Evolutionary conservation across 2,797 vertebrate species (phyloP), one percentile per base, ranked within the genome.

Genomic region (Microctenopoma lineatum): DNA sequence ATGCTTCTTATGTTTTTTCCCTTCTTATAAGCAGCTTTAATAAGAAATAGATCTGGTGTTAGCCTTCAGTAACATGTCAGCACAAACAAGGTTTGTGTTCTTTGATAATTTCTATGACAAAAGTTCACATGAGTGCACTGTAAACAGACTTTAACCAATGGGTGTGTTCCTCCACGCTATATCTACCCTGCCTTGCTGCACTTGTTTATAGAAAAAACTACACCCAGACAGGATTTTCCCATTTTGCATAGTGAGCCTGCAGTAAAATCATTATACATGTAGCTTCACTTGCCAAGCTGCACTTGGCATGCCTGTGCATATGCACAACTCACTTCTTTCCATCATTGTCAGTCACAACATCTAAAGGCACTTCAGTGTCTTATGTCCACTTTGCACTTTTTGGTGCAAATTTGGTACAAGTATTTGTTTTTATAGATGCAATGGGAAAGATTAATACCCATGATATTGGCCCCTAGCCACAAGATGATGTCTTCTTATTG

Each of bases 181-280:
- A 27, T 56, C 52, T 74, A 15, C 70, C 76, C 52, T 74, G n/a
- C 70, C 76, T 69, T 52, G 73, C 73, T 83, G 59, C 81, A 88
- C 87, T 83, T 86, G 84, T 87, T 86, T 45, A 59, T 36, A 8
- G n/a, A 53, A 29, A 5, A 45, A 34, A 26, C 58, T 54, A 48
- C 64, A 64, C 51, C 54, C 51, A 44, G 50, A 57, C 77, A 65
- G 57, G 66, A 72, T 54, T 74, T 51, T 55, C 7, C 12, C 9
- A 52, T 41, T 84, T 88, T 90, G 85, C 83, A 83, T 81, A 71
- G 34, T 1, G 4, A 42, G 36, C 32, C 60, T 63, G 59, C 54
- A 78, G 73, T 66, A 63, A 83, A 87, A 81, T 63, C 16, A 32
- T 4, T 7, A 29, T n/a, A 25, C 8, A n/a, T 70, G 63, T 45